Conservation (phyloP, 2,797 vertebrate species). For the Rhynchonycteris naso region DNA sequence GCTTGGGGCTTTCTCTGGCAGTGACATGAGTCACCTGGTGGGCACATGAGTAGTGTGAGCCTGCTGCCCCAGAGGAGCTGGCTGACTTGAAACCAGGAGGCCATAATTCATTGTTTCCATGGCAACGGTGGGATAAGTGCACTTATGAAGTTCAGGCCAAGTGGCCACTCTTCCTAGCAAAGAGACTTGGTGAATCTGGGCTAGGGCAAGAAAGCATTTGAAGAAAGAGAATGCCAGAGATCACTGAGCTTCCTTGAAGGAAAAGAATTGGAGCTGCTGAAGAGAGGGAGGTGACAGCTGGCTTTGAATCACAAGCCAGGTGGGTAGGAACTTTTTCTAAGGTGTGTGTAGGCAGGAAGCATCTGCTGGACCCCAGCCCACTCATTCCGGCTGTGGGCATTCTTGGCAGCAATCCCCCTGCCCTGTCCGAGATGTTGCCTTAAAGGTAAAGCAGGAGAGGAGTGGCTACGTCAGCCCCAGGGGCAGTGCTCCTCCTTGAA, state of each 20-base stretch:
- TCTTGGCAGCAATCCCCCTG: not conserved
- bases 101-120: slow-evolving; percentile 66
- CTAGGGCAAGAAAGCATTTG: not conserved
- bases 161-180: not conserved
- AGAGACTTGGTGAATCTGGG: not conserved
- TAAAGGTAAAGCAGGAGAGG: not conserved
- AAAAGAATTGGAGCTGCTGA: slow-evolving; percentile 38
- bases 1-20: slow-evolving; percentile 61
- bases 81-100: slow-evolving; percentile 56
- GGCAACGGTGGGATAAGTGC: slow-evolving; percentile 54
- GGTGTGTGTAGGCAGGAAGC: not conserved
- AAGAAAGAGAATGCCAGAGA: not conserved
- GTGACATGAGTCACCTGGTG: slow-evolving; percentile 68
- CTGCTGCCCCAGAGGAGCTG: slow-evolving; percentile 46
- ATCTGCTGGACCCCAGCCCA: not conserved
- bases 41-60: slow-evolving; percentile 37
- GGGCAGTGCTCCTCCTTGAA: not conserved
- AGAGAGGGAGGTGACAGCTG: not conserved
- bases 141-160: slow-evolving; percentile 47
- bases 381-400: not conserved
- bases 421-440: not conserved
- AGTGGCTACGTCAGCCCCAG: not conserved
- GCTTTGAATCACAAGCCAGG: not conserved
- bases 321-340: not conserved
- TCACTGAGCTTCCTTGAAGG: slow-evolving; percentile 40